A percentile compares a stretch with the other conserved stretches of the same genome.
These are phyloP conservation scores for Polyergus mexicanus DNA, from an alignment of 1,140 invertebrate species.

Conservation along the genomic window DNA sequence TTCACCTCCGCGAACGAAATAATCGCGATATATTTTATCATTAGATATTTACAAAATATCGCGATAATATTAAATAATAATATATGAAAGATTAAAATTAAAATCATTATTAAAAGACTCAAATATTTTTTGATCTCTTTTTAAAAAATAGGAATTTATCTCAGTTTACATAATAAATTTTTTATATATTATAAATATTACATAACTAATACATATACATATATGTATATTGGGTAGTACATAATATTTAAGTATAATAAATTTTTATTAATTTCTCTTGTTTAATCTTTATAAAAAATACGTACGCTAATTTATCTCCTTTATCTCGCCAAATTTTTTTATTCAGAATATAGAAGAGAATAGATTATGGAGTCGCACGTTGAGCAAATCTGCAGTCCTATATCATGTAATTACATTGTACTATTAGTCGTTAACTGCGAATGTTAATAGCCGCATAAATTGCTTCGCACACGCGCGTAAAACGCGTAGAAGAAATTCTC, in stretches of 20 bases:
- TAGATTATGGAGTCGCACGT: background rate
- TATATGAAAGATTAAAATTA: too few relatives aligned
- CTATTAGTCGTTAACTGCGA: constrained; percentile 44
- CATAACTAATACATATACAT: too few relatives aligned
- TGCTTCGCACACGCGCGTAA: constrained; percentile 18
- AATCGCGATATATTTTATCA: background rate
- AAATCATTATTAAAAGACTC: too few relatives aligned
- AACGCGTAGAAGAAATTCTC: constrained; percentile 23
- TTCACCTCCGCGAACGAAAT: background rate
- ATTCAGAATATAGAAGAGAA: background rate
- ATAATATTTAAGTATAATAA: too few relatives aligned
- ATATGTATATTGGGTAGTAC: too few relatives aligned
- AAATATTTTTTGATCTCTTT: too few relatives aligned
- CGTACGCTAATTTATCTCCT: too few relatives aligned
- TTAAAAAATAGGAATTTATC: too few relatives aligned
- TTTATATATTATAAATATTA: too few relatives aligned
- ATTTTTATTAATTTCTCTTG: too few relatives aligned
- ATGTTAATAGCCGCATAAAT: constrained; percentile 45
- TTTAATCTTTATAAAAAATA: too few relatives aligned
- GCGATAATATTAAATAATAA: background rate
- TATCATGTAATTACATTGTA: constrained; percentile 43
- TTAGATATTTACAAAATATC: background rate
- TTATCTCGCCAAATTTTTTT: background rate
- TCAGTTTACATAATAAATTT: too few relatives aligned
- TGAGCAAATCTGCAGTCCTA: constrained; percentile 16